Evolutionary conservation across 2,888 invertebrate genomes (phyloP).

Genomic region (Coremacera marginata): DNA sequence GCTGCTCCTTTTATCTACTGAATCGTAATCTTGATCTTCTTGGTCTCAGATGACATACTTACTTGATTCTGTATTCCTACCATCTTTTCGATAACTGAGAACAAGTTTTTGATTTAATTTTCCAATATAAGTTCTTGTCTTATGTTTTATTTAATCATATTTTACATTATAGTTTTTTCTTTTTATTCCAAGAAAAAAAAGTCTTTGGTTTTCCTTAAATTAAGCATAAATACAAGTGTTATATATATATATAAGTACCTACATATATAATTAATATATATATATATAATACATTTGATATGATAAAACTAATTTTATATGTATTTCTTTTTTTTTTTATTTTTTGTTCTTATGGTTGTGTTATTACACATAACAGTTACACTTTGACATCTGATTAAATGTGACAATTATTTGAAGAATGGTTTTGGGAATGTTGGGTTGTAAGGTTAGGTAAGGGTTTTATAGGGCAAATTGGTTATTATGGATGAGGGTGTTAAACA

Average conservation of each 20-base stretch:
- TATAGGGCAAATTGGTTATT: background rate
- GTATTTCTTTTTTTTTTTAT: background rate
- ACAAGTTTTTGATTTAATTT: conserved; percentile 6
- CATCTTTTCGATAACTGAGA: background rate
- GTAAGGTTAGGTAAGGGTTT: background rate
- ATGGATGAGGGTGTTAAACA: background rate
- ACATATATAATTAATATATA: conserved; percentile 30
- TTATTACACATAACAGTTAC: conserved; percentile 21
- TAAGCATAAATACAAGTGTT: conserved; percentile 56
- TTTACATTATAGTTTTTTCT: conserved; percentile 45
- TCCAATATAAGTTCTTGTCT: conserved; percentile 39
- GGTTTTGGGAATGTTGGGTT: background rate
- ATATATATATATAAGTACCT: conserved; percentile 37
- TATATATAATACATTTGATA: conserved; percentile 25
- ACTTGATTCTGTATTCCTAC: background rate
- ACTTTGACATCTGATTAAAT: conserved; percentile 5
- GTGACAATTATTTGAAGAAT: background rate
- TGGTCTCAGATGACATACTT: background rate
- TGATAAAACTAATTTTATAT: conserved; percentile 8
- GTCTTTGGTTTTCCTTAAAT: conserved; percentile 68
- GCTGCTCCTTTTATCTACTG: no score
- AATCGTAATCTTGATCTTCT: no score
- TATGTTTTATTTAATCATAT: conserved; percentile 46
- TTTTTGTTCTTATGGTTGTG: background rate
- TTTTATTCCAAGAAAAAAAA: conserved; percentile 65